phyloP scores from a whole-genome alignment of 2,797 vertebrate species.

The Tarsius wallacei region DNA sequence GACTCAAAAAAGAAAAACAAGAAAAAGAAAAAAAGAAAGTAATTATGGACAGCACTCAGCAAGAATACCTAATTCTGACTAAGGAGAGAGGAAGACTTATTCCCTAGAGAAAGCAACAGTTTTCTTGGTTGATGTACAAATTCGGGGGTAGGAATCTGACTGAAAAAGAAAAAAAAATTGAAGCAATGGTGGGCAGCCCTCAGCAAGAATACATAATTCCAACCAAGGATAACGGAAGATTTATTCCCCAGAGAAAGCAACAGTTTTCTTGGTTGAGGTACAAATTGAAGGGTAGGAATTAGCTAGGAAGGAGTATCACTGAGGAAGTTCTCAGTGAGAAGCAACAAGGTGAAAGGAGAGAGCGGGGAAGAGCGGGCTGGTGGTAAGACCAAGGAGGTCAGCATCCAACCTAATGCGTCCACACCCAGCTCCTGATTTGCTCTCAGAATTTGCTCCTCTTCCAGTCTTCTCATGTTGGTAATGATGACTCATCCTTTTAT shows the following conservation, averaged over 20 bases:
- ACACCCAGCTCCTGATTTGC: neutral
- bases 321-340: neutral
- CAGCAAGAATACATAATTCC: neutral
- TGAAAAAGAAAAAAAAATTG: neutral
- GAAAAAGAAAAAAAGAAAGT: neutral
- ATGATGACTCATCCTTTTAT: neutral
- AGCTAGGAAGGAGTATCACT: neutral
- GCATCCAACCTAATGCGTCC: neutral
- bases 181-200: too few relatives aligned
- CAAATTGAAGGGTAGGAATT: neutral
- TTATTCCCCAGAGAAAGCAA: neutral
- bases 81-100: neutral
- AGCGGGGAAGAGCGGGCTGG: neutral
- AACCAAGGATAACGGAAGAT: neutral
- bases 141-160: fast-evolving
- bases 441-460: neutral
- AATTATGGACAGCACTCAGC: too few relatives aligned
- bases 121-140: neutral
- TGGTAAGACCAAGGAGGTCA: neutral
- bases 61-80: neutral
- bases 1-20: neutral
- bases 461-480: neutral
- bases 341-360: neutral
- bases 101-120: neutral
- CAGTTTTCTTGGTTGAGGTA: neutral